Evolutionary conservation across 2,797 vertebrate genomes (phyloP), one percentile per base, ranked within the genome.

Genomic region (Eulemur coronatus): DNA sequence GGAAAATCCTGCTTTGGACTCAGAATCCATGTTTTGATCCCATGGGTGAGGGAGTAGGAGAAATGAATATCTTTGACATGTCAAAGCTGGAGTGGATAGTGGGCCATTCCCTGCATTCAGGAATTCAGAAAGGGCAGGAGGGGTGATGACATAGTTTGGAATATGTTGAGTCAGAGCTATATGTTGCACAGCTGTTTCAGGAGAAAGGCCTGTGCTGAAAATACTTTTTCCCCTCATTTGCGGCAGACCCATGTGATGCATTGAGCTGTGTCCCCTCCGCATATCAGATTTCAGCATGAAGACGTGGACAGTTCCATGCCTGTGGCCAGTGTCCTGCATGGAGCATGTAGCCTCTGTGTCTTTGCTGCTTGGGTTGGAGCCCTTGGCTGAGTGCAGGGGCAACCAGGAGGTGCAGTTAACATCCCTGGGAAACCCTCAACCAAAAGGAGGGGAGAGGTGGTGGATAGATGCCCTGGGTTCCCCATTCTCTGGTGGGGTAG

Each of bases 251-350:
- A 0, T 3, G 17, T n/a, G 24, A 7, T 5, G 18, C 4, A 2
- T 43, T 4, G 48, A 69, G 28, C 28, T 0, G 4, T 0, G 12
- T 15, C 7, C 28, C n/a, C 70, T 50, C 1, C 4, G 7, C 22
- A 22, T 41, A 2, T 48, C 14, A n/a, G 41, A 41, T 38, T 67
- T 86, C 63, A 17, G 24, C 9, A 18, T 38, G 2, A 0, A 1
- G 10, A 2, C 24, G 26, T 10, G 80, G 75, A 28, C 48, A n/a
- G 48, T 30, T 73, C 24, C 41, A 7, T 26, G 35, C n/a, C 38
- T 1, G 7, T 5, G 26, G 20, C 43, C 13, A n/a, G 41, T 0
- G 2, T 28, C 26, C 46, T 2, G 2, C 11, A 7, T 24, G 17
- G 22, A 14, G 63, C 22, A 0, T 3, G 22, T 6, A 38, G 28